A percentile compares a stretch with the other conserved stretches of the same genome.
Conservation (phyloP, 2,797 vertebrate genomes). For the Anabacerthia variegaticeps region DNA sequence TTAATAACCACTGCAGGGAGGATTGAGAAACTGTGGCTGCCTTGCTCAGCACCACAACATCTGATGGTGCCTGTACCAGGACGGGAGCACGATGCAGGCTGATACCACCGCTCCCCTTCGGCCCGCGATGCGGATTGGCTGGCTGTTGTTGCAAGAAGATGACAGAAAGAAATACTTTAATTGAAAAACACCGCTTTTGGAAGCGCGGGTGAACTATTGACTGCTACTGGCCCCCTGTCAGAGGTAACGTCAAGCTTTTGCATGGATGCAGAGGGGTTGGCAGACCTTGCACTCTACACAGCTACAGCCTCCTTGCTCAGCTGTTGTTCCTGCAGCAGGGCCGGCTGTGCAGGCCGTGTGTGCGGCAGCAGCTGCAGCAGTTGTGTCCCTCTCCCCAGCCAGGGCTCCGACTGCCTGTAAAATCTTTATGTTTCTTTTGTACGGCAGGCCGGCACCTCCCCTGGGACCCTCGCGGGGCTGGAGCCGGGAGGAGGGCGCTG, state of each 20-base stretch:
- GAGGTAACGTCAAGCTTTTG: not conserved
- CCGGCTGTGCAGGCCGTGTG: not conserved
- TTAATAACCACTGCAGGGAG: slow-evolving; percentile 47
- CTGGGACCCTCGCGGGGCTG: not conserved
- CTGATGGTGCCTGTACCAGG: not conserved
- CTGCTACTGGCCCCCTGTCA: not conserved
- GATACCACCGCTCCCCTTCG: not conserved
- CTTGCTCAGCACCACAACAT: slow-evolving; percentile 24
- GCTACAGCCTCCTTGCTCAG: not conserved
- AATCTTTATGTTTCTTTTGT: too few species aligned
- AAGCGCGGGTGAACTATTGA: not conserved
- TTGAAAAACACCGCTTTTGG: not conserved
- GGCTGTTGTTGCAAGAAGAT: not conserved
- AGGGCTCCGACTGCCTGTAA: not conserved
- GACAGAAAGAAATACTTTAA: not conserved
- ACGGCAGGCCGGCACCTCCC: not conserved
- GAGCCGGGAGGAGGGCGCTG: not conserved
- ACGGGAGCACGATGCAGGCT: not conserved
- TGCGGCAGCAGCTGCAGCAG: not conserved
- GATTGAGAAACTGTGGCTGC: slow-evolving; percentile 51
- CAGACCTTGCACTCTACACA: fast-evolving
- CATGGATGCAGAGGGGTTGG: not conserved
- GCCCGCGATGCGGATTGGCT: fast-evolving
- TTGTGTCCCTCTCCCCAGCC: fast-evolving
- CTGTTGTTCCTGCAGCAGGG: not conserved